These are phyloP conservation scores for Paraplagusia blochii DNA, from an alignment of 2,113 vertebrate species.

Conservation along the genomic window DNA sequence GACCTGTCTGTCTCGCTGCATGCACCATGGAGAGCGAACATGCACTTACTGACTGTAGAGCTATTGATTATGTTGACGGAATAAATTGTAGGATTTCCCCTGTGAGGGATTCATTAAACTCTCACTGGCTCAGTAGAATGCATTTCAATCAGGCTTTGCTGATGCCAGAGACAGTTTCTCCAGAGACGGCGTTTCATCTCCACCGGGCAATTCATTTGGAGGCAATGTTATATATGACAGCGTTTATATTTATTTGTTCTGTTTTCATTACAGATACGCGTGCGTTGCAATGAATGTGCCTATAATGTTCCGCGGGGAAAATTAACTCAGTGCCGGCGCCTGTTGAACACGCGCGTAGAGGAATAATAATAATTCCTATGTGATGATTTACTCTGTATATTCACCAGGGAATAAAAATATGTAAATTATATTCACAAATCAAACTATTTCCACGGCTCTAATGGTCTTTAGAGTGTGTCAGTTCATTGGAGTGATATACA, in stretches of 20 bases:
- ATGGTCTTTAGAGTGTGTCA: too few relatives aligned
- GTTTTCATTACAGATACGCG: not conserved
- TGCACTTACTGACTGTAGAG: not conserved
- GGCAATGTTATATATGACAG: not conserved
- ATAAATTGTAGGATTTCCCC: not conserved
- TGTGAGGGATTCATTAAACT: conserved; percentile 4
- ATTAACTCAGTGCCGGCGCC: too few relatives aligned
- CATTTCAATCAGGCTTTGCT: not conserved
- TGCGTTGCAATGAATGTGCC: conserved; percentile 1
- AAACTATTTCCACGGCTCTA: too few relatives aligned
- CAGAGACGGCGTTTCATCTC: not conserved
- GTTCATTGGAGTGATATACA: too few relatives aligned
- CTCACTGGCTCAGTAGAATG: conserved; percentile 1
- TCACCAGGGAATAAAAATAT: too few relatives aligned
- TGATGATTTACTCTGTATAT: too few relatives aligned
- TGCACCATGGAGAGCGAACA: not conserved
- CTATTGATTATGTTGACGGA: conserved; percentile 7
- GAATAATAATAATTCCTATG: too few relatives aligned
- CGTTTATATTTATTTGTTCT: not conserved
- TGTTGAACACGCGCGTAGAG: too few relatives aligned
- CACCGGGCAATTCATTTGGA: not conserved
- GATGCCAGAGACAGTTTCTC: not conserved
- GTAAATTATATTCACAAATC: too few relatives aligned
- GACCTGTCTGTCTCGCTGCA: conserved; percentile 1
- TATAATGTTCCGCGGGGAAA: not conserved